A percentile compares a stretch with the other conserved stretches of the same genome.
Evolutionary conservation across 2,888 invertebrate genomes (phyloP).

Genomic region (Thysanoteuthis rhombus): DNA sequence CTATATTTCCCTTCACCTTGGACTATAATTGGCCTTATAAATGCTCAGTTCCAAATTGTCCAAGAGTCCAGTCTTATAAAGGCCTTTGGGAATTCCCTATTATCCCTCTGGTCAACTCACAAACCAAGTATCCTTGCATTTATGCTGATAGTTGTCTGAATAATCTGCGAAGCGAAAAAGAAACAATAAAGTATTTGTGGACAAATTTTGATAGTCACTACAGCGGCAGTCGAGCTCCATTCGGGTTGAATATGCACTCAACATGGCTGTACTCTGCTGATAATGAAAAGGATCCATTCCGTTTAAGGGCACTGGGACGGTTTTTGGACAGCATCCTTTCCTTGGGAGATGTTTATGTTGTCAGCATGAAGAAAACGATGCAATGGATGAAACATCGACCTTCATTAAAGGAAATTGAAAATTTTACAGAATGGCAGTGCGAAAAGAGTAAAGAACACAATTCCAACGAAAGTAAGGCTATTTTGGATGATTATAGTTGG

Average conservation of each 20-base stretch:
- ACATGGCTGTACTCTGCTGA: background rate
- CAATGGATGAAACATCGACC: background rate
- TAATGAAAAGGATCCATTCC: background rate
- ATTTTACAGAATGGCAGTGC: background rate
- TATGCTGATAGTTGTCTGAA: constrained; percentile 49
- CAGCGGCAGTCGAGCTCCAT: background rate
- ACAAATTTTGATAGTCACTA: constrained; percentile 75
- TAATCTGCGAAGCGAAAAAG: constrained; percentile 40
- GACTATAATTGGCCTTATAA: constrained; percentile 43
- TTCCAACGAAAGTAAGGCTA: no score
- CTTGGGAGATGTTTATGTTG: background rate
- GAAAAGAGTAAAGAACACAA: background rate
- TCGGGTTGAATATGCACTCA: background rate
- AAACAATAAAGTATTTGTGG: constrained; percentile 70
- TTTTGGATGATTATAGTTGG: no score
- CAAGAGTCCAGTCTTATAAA: constrained; percentile 34
- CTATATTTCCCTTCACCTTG: constrained; percentile 48
- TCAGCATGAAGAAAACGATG: background rate
- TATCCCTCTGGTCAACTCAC: constrained; percentile 39
- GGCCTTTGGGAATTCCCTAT: constrained; percentile 51
- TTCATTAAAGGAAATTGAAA: background rate
- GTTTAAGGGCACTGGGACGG: no score
- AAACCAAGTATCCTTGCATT: constrained; percentile 45
- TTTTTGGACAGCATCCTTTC: constrained; percentile 20
- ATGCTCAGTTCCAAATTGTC: constrained; percentile 42